Conservation (phyloP, 1,140 invertebrate species). For the Plutomurus gul region DNA sequence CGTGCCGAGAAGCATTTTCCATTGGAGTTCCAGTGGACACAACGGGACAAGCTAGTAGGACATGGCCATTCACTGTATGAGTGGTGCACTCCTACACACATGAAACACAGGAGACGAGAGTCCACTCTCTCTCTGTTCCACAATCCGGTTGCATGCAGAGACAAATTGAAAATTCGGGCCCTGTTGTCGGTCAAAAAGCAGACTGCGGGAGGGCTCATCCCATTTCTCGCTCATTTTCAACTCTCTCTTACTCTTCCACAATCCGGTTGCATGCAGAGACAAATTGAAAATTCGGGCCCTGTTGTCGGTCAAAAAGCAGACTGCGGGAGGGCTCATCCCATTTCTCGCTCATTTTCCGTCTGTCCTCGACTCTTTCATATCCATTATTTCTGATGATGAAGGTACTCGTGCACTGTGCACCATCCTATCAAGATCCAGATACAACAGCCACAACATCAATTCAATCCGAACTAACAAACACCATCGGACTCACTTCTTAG, state of each 20-base stretch:
- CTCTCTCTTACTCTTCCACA: not conserved
- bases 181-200: conserved; percentile 21
- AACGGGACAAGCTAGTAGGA: not conserved
- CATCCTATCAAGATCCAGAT: too few relatives aligned
- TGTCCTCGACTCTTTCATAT: conserved; percentile 30
- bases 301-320: conserved; percentile 21
- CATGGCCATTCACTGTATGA: not conserved
- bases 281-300: conserved; percentile 23
- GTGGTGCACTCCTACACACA: too few relatives aligned
- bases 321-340: conserved; percentile 19
- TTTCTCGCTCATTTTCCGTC: conserved; percentile 35
- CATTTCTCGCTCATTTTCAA: conserved; percentile 31
- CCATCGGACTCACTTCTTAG: not conserved
- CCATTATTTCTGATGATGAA: conserved; percentile 19
- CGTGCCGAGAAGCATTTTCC: conserved; percentile 7
- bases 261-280: not conserved
- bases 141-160: not conserved
- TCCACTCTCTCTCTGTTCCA: not conserved
- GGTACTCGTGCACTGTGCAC: not conserved
- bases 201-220: conserved; percentile 16
- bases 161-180: conserved; percentile 23
- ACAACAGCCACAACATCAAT: not conserved
- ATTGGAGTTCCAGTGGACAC: conserved; percentile 15
- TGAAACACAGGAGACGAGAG: too few relatives aligned
- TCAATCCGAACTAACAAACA: not conserved